Base-by-base conservation (phyloP, 2,888 invertebrate species). In the Heteromyza rotundicornis region DNA sequence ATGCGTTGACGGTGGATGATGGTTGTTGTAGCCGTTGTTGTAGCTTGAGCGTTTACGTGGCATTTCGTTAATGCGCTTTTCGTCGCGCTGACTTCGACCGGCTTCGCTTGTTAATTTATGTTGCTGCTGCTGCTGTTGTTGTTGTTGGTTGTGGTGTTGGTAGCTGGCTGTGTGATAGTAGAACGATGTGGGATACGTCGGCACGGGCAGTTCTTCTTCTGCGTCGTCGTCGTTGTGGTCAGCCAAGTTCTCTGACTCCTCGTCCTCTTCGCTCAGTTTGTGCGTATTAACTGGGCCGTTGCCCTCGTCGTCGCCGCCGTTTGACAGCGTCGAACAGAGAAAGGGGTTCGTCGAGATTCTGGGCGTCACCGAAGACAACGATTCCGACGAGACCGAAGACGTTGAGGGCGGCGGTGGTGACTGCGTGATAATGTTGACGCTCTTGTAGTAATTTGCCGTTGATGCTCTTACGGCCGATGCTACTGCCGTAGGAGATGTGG, bases 271-370 rank as follows among this genome's bases (percentile, higher is more conserved):
- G 58, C 32, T 50, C 50, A 57, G 20, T 58, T 58, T 36, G 60
- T 58, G 32, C 52, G 32, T 17, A 22, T 12, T 23, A 17, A 47
- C 66, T 17, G 60, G 47, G 23, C 63, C 51, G 22, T 32, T 40
- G 20, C 35, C 51, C 40, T 3, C 47, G n/a, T 2, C 35, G 1
- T 20, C 23, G 52, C 51, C 51, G 27, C 51, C 22, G 63, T 53
- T 40, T 63, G 54, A 17, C 71, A 68, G 23, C 68, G 72, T 5
- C 71, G 73, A 20, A 64, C 76, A 81, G 50, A 82, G 72, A 62
- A 83, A 83, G 2, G 82, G 82, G 73, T 83, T 83, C 50, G 82
- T 83, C 8, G 82, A 82, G 57, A 82, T 83, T 64, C 82, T 75
- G 19, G 82, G 81, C 61, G 81, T 81, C 19, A 80, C 80, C 62